Conservation (phyloP, 53 echinoderm and acorn worm species). For the Temnopleurus reevesii region DNA sequence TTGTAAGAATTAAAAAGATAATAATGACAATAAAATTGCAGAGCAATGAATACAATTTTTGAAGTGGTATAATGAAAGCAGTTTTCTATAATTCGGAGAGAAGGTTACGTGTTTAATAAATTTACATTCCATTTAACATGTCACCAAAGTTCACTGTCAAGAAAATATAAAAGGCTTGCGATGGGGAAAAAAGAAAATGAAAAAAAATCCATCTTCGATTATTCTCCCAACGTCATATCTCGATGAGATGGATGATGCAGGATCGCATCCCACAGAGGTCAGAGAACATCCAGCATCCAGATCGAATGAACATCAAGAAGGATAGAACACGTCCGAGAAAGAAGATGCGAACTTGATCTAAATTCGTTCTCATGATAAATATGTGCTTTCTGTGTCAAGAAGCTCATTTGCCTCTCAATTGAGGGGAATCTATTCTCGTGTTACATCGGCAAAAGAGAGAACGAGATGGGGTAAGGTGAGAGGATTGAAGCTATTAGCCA, state of each 20-base stretch:
- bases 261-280: neutral
- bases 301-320: neutral
- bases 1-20: too few species aligned
- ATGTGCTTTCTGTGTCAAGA: slow-evolving; percentile 32
- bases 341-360: neutral
- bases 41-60: too few species aligned
- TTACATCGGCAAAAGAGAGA: neutral
- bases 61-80: too few species aligned
- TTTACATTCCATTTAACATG: too few species aligned
- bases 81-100: too few species aligned
- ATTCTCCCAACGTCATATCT: neutral
- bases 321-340: neutral
- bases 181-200: too few species aligned
- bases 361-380: slow-evolving; percentile 30
- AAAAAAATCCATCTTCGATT: too few species aligned
- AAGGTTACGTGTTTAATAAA: too few species aligned
- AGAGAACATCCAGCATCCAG: neutral
- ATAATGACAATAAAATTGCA: too few species aligned
- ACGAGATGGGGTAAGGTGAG: neutral
- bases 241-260: neutral
- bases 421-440: neutral
- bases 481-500: neutral
- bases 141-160: too few species aligned
- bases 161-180: too few species aligned
- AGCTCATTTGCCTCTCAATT: neutral